phyloP scores from a whole-genome alignment of 64 coral and sea anemone species.

The Catalaphyllia jardinei region DNA sequence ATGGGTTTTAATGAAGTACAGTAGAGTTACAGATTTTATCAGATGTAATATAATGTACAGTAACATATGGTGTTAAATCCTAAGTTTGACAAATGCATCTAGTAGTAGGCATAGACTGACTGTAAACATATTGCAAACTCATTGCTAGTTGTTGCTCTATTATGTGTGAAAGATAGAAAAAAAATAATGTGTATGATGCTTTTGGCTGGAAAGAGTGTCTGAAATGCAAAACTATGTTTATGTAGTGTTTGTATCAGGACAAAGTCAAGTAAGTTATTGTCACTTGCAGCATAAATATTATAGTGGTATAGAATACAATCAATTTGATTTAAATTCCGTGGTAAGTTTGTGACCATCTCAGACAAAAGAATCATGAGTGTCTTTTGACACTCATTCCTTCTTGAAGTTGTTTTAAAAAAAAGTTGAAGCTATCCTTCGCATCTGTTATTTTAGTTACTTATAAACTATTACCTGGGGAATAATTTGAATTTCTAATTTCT shows the following conservation, averaged over 20 bases:
- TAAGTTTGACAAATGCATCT: not conserved
- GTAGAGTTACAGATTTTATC: not conserved
- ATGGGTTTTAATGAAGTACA: not conserved
- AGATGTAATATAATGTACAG: not conserved
- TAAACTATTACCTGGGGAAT: not conserved
- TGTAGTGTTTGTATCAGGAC: not conserved
- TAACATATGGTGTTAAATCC: not conserved
- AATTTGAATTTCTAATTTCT: not conserved
- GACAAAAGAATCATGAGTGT: not conserved
- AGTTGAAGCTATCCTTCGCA: not conserved
- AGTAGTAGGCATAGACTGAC: not conserved
- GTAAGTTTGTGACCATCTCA: not conserved
- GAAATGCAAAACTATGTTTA: not conserved
- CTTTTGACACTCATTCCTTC: not conserved
- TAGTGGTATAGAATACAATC: not conserved
- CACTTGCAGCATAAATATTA: not conserved
- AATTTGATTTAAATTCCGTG: not conserved
- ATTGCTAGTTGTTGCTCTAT: not conserved
- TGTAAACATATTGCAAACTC: not conserved
- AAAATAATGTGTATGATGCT: not conserved
- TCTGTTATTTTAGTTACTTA: not conserved
- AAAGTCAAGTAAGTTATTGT: not conserved
- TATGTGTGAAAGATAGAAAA: not conserved
- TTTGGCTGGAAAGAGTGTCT: too few relatives aligned
- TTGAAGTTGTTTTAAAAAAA: not conserved